A percentile compares a stretch with the other conserved stretches of the same genome.
These are phyloP conservation scores for Lepidurus arcticus DNA, from an alignment of 1,140 invertebrate species.

Conservation along the genomic window DNA sequence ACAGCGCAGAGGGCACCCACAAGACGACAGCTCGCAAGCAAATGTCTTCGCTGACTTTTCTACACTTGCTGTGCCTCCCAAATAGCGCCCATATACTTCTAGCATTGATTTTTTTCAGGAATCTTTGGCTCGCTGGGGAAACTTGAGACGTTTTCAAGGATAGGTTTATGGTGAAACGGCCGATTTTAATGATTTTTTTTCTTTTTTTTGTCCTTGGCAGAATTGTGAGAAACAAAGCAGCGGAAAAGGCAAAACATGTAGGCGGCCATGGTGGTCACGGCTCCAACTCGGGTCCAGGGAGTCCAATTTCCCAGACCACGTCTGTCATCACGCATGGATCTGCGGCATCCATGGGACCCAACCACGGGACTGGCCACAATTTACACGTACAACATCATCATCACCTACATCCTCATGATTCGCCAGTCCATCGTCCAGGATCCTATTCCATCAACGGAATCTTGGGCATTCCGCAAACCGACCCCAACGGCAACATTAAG, in stretches of 20 bases:
- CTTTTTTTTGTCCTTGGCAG: constrained; percentile 50
- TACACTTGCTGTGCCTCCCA: not conserved
- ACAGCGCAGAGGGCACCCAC: not conserved
- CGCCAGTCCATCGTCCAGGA: constrained; percentile 46
- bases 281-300: constrained; percentile 40
- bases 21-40: constrained; percentile 21
- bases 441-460: constrained; percentile 95
- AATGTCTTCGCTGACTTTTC: constrained; percentile 14
- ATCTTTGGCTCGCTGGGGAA: not conserved
- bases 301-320: constrained; percentile 39
- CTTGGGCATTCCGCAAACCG: constrained; percentile 71
- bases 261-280: constrained; percentile 60
- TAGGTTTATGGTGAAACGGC: too few relatives aligned
- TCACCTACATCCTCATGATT: constrained; percentile 36
- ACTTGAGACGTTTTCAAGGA: not conserved
- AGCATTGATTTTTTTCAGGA: constrained; percentile 9
- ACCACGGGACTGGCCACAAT: constrained; percentile 51
- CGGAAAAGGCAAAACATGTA: constrained; percentile 88
- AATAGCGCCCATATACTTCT: not conserved
- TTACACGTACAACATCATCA: constrained; percentile 46
- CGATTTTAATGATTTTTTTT: constrained; percentile 15
- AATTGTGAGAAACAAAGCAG: constrained; percentile 92
- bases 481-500: constrained; percentile 62
- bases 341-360: constrained; percentile 32
- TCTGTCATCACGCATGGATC: constrained; percentile 43